Evolutionary conservation across 2,797 vertebrate genomes (phyloP), one percentile per base, ranked within the genome.

Genomic region (Semaprochilodus insignis): DNA sequence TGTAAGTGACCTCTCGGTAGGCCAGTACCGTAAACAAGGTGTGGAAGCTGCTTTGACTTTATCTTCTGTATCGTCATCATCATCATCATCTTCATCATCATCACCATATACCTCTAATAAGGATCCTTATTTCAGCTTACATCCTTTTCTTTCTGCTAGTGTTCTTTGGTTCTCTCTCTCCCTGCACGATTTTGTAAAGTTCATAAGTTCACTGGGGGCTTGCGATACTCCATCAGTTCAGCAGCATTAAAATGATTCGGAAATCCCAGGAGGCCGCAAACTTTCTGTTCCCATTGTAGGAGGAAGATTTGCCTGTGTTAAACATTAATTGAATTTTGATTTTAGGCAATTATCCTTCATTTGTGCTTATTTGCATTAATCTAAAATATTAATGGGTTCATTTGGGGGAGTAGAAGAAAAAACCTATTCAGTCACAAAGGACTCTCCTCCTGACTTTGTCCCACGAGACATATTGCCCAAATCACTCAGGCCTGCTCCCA

Each of bases 251-350:
- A 63, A 84, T 70, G 17, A 31, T 44, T 44, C 5, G 40, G 8
- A 6, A 44, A 44, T 77, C 67, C 73, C 72, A 40, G 0, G 73
- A 84, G 63, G 25, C 54, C 75, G 23, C 65, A 70, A 51, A 60
- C 60, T 85, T 85, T 82, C 54, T 54, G 60, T 66, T 60, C 27
- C 59, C 40, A 59, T 81, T 74, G 71, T 72, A 73, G 55, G 72
- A 74, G 55, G 70, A 83, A 70, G 70, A 84, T 91, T 89, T 72
- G 69, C 90, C 90, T 83, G 87, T 87, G 89, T 92, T 93, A 89
- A 91, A 91, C 89, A 85, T 89, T 92, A 92, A 94, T 94, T 92
- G 88, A 91, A 93, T 93, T 93, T 91, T 88, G 90, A 94, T 93
- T 91, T 76, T 81, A 81, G 88, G 88, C 90, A 93, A 93, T 94